phyloP scores from a whole-genome alignment of 2,113 vertebrate species.

The Macrotis lagotis region DNA sequence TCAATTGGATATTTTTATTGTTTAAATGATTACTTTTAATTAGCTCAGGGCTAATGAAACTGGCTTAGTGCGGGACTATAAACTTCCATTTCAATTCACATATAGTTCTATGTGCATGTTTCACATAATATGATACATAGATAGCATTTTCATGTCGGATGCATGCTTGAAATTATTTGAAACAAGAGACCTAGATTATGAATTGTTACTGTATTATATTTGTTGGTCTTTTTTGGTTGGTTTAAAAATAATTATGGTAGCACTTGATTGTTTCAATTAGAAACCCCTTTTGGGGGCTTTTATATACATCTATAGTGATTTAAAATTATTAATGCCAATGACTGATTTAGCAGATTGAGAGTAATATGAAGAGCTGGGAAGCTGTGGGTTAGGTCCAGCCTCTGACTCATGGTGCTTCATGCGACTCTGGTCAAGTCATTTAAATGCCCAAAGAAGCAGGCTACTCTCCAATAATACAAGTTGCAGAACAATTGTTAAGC shows the following conservation, averaged over 20 bases:
- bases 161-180: not conserved
- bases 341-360: not conserved
- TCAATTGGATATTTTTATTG: conserved; percentile 6
- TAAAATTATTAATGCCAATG: not conserved
- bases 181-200: not conserved
- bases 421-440: not conserved
- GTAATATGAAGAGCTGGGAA: not conserved
- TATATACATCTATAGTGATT: conserved; percentile 16
- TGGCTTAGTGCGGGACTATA: not conserved
- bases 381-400: not conserved
- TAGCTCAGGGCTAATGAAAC: not conserved
- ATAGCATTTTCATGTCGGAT: conserved; percentile 11
- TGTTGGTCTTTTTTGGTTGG: conserved; percentile 2
- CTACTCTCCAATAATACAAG: not conserved
- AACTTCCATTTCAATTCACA: not conserved
- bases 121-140: not conserved
- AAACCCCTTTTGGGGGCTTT: conserved; percentile 39
- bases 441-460: not conserved
- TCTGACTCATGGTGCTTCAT: not conserved
- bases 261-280: conserved; percentile 58
- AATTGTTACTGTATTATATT: conserved; percentile 51
- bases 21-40: not conserved
- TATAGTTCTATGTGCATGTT: not conserved
- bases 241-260: conserved; percentile 58
- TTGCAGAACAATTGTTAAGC: not conserved